Percentiles rank a stretch among this genome's conserved stretches.
Conservation (phyloP, 2,888 invertebrate genomes). For the Pyrocoelia pectoralis region DNA sequence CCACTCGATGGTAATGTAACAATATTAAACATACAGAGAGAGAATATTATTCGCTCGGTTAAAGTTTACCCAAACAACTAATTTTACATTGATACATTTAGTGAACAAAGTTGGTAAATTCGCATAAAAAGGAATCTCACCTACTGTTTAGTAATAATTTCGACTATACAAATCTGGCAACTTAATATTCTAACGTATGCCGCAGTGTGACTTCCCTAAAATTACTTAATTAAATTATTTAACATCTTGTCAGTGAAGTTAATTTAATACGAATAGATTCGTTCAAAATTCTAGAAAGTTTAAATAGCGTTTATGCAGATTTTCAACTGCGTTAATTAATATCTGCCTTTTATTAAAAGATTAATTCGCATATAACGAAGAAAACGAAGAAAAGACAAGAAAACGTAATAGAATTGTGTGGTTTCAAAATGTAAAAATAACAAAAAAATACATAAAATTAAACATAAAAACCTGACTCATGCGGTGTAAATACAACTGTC, state of each 20-base stretch:
- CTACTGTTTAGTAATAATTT: not conserved
- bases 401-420: no score
- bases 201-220: not conserved
- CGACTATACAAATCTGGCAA: not conserved
- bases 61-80: no score
- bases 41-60: not conserved
- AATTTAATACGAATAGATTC: not conserved
- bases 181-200: not conserved
- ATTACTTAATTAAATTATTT: not conserved
- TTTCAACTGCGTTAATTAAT: not conserved
- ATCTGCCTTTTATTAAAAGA: no score
- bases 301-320: not conserved
- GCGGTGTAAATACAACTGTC: not conserved
- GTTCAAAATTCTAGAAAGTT: not conserved
- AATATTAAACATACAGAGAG: slow-evolving; percentile 3
- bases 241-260: not conserved
- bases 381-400: no score
- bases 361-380: no score
- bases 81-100: no score
- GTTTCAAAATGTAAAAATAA: no score
- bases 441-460: no score
- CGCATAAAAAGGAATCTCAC: not conserved
- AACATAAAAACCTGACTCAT: not conserved
- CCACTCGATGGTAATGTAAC: slow-evolving; percentile 12
- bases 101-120: no score